Evolutionary conservation across 2,113 vertebrate genomes (phyloP).

Genomic region (Nothoprocta pentlandii): DNA sequence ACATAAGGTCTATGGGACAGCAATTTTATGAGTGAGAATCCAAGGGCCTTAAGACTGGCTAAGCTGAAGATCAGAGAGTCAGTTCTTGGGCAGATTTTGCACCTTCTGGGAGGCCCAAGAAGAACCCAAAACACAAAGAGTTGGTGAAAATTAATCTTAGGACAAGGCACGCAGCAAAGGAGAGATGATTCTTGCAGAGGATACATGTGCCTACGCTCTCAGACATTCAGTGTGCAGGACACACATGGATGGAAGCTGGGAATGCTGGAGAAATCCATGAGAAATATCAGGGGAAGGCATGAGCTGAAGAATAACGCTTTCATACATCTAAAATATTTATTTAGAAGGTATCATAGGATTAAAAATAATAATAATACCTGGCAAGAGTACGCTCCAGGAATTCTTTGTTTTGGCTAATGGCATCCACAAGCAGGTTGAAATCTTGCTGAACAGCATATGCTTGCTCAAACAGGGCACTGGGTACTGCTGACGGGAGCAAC

Average conservation of each 20-base stretch:
- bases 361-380: conserved; percentile 75
- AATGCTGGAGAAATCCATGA: neutral
- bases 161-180: neutral
- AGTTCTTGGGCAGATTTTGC: neutral
- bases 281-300: neutral
- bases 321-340: neutral
- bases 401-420: conserved; percentile 85
- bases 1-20: neutral
- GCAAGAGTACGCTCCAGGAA: conserved; percentile 88
- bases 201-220: neutral
- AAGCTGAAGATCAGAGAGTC: neutral
- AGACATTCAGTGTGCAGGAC: neutral
- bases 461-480: conserved; percentile 82
- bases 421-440: conserved; percentile 91
- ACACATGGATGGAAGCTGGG: accelerated
- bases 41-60: neutral
- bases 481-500: conserved; percentile 89
- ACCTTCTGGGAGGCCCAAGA: neutral
- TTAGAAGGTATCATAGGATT: neutral
- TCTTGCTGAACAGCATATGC: conserved; percentile 88
- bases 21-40: neutral
- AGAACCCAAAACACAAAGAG: neutral
- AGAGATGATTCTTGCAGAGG: neutral
- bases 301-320: neutral
- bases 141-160: neutral